A percentile compares a stretch with the other conserved stretches of the same genome.
phyloP scores from a whole-genome alignment of 2,797 vertebrate genomes.

The Sebastes aleutianus region DNA sequence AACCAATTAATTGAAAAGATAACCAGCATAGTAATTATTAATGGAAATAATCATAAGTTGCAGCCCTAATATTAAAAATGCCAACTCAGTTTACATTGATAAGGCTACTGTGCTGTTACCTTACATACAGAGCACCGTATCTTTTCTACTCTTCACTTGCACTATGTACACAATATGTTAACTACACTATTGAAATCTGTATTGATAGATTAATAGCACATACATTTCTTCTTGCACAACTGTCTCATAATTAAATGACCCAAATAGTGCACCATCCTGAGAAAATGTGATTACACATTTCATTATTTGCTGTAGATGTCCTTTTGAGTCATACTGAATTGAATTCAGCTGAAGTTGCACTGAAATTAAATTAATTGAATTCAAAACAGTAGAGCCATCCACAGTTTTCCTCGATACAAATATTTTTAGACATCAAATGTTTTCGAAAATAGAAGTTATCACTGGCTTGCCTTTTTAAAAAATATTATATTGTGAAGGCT shows the following conservation, averaged over 20 bases:
- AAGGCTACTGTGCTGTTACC: neutral
- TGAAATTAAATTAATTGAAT: neutral
- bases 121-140: neutral
- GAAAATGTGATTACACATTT: neutral
- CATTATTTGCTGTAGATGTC: neutral
- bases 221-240: neutral
- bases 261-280: neutral
- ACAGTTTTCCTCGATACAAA: neutral
- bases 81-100: neutral
- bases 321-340: neutral
- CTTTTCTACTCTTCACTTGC: neutral
- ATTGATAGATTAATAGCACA: neutral
- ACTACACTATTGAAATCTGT: neutral
- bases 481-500: neutral
- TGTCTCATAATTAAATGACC: neutral
- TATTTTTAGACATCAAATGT: neutral
- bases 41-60: neutral
- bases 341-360: neutral
- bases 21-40: too few relatives aligned
- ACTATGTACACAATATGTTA: neutral
- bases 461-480: neutral
- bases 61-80: neutral
- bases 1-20: neutral
- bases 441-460: neutral
- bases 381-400: neutral